Conservation (phyloP, 2,113 vertebrate genomes). For the Prionailurus viverrinus region DNA sequence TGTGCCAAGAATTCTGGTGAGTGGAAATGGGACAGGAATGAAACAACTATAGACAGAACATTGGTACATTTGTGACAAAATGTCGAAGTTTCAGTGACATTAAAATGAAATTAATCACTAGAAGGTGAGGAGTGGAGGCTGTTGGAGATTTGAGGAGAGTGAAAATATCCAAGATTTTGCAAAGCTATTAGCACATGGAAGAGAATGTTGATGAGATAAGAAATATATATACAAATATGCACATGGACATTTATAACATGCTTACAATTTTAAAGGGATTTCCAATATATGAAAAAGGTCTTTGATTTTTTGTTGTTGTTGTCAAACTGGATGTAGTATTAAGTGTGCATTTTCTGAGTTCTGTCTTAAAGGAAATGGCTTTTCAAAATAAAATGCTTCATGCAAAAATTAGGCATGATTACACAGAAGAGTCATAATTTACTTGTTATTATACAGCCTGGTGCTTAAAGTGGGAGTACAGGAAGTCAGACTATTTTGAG, state of each 20-base stretch:
- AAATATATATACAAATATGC: background rate
- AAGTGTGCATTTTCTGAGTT: conserved; percentile 40
- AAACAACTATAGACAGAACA: background rate
- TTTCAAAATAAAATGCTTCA: conserved; percentile 59
- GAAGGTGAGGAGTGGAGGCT: background rate
- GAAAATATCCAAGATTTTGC: background rate
- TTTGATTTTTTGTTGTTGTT: background rate
- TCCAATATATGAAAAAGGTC: background rate
- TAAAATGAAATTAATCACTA: background rate
- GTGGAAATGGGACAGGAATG: background rate
- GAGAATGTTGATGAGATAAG: background rate
- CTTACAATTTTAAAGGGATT: background rate
- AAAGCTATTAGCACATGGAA: background rate
- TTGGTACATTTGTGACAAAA: background rate
- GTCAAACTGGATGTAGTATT: conserved; percentile 18
- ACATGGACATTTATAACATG: background rate
- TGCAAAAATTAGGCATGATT: conserved; percentile 60
- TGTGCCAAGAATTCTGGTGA: no score
- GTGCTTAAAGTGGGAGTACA: background rate
- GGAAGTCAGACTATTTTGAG: background rate
- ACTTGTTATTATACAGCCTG: conserved; percentile 45
- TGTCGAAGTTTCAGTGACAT: background rate
- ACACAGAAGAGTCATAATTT: conserved; percentile 37
- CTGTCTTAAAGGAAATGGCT: conserved; percentile 56
- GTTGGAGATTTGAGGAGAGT: background rate